Evolutionary conservation across 2,888 invertebrate species (phyloP).

Genomic region (Priapulus caudatus): DNA sequence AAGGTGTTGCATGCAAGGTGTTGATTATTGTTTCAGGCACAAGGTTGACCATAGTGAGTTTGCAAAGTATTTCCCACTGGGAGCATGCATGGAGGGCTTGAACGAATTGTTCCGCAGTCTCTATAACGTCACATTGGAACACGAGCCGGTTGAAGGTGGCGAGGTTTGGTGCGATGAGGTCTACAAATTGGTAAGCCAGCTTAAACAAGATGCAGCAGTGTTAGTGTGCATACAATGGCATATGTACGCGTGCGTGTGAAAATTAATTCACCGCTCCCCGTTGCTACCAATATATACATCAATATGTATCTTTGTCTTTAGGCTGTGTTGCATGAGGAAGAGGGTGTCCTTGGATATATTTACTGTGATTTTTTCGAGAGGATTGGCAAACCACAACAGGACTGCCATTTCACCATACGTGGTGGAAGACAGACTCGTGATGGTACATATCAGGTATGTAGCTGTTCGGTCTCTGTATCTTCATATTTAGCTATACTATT

Average conservation of each 20-base stretch:
- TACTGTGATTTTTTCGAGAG: constrained; percentile 95
- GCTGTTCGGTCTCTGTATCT: no score
- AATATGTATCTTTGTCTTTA: constrained; percentile 25
- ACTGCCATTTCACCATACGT: constrained; percentile 96
- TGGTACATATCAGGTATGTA: constrained; percentile 61
- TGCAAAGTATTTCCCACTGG: constrained; percentile 71
- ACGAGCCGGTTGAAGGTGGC: constrained; percentile 56
- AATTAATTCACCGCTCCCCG: constrained; percentile 5
- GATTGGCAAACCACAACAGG: constrained; percentile 82
- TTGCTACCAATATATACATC: neutral
- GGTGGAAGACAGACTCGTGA: constrained; percentile 69
- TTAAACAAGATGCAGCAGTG: neutral
- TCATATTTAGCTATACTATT: no score
- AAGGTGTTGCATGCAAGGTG: no score
- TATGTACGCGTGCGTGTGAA: constrained; percentile 9
- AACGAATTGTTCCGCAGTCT: constrained; percentile 69
- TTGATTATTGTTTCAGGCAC: constrained; percentile 26
- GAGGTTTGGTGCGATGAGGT: constrained; percentile 82
- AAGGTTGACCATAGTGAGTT: constrained; percentile 24
- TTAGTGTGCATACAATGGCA: no score
- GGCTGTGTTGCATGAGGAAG: constrained; percentile 60
- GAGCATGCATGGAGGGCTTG: constrained; percentile 93
- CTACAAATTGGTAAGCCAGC: constrained; percentile 60
- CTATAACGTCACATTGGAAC: constrained; percentile 64
- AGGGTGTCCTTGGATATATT: constrained; percentile 76